Evolutionary conservation across 1,140 invertebrate genomes (phyloP).

Genomic region (Contarinia nasturtii): DNA sequence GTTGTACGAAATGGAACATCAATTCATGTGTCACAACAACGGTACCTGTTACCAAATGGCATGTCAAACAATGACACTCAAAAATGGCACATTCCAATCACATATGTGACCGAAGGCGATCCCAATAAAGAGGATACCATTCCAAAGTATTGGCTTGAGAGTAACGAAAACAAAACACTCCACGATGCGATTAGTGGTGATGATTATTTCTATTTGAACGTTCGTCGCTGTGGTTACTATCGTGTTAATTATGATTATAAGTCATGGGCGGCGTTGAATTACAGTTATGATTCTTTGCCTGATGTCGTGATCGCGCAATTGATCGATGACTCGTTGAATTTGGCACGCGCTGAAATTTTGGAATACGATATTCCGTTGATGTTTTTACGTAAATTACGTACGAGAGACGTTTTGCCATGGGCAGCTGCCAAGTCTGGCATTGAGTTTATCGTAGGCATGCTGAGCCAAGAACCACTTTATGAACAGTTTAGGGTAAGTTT

Average conservation of each 20-base stretch:
- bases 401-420: conserved; percentile 16
- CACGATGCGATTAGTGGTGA: conserved; percentile 10
- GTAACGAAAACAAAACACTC: conserved; percentile 13
- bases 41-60: conserved; percentile 11
- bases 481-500: conserved; percentile 18
- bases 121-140: conserved; percentile 12
- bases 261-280: conserved; percentile 41
- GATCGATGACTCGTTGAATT: conserved; percentile 62
- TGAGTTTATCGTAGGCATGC: conserved; percentile 16
- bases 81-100: conserved; percentile 35
- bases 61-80: conserved; percentile 11
- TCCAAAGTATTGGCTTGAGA: conserved; percentile 17
- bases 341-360: conserved; percentile 40
- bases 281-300: conserved; percentile 28
- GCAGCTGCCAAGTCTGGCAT: conserved; percentile 15
- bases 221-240: conserved; percentile 37
- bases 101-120: conserved; percentile 25
- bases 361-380: conserved; percentile 37
- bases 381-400: conserved; percentile 17
- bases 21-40: conserved; percentile 1
- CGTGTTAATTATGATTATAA: conserved; percentile 51
- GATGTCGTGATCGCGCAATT: conserved; percentile 54
- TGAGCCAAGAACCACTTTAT: conserved; percentile 20
- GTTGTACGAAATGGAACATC: conserved; percentile 18
- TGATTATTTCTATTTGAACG: conserved; percentile 17